Percentiles rank a stretch among this genome's conserved stretches.
These are phyloP conservation scores for Corythoichthys intestinalis DNA, from an alignment of 2,113 vertebrate genomes.

Conservation along the genomic window DNA sequence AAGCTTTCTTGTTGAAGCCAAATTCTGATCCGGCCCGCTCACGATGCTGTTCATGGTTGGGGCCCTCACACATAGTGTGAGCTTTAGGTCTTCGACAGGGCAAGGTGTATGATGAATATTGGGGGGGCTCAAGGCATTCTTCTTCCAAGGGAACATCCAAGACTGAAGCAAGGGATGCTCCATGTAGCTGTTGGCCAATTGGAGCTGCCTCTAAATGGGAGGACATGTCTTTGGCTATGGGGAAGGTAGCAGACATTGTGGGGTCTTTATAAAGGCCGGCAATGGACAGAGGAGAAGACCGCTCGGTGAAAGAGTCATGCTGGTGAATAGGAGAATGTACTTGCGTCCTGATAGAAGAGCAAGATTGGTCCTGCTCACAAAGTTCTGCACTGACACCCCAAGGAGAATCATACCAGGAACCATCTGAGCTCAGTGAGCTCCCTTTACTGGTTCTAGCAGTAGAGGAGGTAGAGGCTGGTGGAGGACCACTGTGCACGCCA, in stretches of 20 bases:
- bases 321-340: slow-evolving; percentile 67
- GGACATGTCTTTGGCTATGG: slow-evolving; percentile 70
- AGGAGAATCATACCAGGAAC: slow-evolving; percentile 92
- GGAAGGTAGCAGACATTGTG: slow-evolving; percentile 71
- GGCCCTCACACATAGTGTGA: slow-evolving; percentile 46
- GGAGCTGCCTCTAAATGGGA: slow-evolving; percentile 55
- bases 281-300: slow-evolving; percentile 78
- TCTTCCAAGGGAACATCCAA: slow-evolving; percentile 80
- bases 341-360: slow-evolving; percentile 63
- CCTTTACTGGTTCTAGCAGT: slow-evolving; percentile 86
- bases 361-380: slow-evolving; percentile 75
- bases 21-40: slow-evolving; percentile 61
- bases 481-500: slow-evolving; percentile 53
- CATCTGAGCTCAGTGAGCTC: slow-evolving; percentile 90
- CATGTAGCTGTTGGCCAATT: slow-evolving; percentile 63
- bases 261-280: slow-evolving; percentile 79
- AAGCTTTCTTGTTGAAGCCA: slow-evolving; percentile 79
- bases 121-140: slow-evolving; percentile 70
- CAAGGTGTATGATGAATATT: slow-evolving; percentile 87
- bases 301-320: slow-evolving; percentile 73
- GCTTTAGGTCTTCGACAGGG: slow-evolving; percentile 84
- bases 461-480: slow-evolving; percentile 73
- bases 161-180: slow-evolving; percentile 83
- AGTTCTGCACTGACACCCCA: slow-evolving; percentile 82
- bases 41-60: slow-evolving; percentile 35